Evolutionary conservation across 2,888 invertebrate species (phyloP), one percentile per base, ranked within the genome.

Genomic region (Amphipyra berbera): DNA sequence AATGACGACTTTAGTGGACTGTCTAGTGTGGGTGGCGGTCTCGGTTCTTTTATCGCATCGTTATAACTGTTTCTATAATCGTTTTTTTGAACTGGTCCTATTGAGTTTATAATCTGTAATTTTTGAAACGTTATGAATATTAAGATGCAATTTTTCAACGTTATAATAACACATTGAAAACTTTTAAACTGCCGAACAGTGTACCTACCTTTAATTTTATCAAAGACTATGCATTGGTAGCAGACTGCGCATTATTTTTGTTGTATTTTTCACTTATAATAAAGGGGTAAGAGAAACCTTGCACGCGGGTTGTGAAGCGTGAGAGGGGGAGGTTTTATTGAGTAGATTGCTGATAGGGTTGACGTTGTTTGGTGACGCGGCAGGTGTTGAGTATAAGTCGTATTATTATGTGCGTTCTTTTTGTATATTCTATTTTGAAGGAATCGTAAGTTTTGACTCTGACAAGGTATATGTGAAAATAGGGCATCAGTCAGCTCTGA

Each of bases 61-160:
- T 65, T 67, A 58, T 77, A 77, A 69, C 77, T 68, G 77, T 69
- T 53, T 59, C 45, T 54, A 54, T 41, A 37, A 55, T 50, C 33
- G 7, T 38, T 61, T 67, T n/a, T 68, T 50, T 67, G 64, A 62
- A 67, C 53, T 52, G 50, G 61, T 64, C 52, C 15, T 62, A 76
- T 53, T 65, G 40, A 54, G 48, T 61, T 46, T 40, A 61, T 76
- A 66, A 64, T 60, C 42, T 57, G 38, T 45, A 35, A 49, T 55
- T 60, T 57, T 53, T 21, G 13, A 38, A 35, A 45, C 44, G 2
- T 48, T 57, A 57, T 65, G 15, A 40, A 27, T 49, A 44, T 57
- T 14, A 33, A 41, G 56, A 35, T 49, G 41, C 52, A 46, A n/a
- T 68, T 68, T 61, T 58, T 59, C 35, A 52, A 54, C 14, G n/a